A percentile compares a stretch with the other conserved stretches of the same genome.
These are phyloP conservation scores for Corythornis vintsioides DNA, from an alignment of 2,113 vertebrate species.

Conservation along the genomic window DNA sequence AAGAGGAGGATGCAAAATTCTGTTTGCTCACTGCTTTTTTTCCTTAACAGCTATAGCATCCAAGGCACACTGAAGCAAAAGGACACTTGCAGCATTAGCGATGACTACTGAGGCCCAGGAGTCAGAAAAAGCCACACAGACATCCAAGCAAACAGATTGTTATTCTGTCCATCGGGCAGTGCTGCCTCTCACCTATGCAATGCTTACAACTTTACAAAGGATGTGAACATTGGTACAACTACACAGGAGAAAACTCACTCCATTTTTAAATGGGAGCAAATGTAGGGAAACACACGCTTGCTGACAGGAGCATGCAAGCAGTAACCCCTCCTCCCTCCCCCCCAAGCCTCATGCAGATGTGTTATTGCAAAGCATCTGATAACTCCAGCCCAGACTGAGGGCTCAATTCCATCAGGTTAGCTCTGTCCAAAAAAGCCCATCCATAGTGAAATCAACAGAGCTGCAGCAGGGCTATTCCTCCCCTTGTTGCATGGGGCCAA, in stretches of 20 bases:
- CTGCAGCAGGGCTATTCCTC: background rate
- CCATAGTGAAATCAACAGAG: background rate
- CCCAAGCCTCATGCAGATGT: background rate
- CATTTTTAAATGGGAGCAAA: background rate
- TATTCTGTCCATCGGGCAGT: background rate
- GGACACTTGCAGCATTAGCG: background rate
- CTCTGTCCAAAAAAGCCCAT: background rate
- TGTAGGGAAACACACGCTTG: background rate
- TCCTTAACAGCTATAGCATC: background rate
- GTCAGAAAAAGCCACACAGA: background rate
- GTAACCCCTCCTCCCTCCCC: no score
- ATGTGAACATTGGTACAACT: background rate
- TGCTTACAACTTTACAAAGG: accelerated
- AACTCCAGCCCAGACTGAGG: background rate
- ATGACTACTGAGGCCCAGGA: background rate
- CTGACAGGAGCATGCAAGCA: accelerated
- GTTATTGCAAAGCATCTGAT: background rate
- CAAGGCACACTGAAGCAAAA: background rate
- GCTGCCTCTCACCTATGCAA: background rate
- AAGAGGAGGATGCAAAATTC: background rate
- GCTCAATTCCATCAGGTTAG: background rate
- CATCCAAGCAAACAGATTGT: background rate
- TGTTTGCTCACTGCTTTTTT: background rate
- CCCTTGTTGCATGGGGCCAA: background rate
- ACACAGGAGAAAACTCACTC: background rate